phyloP scores from a whole-genome alignment of 2,888 invertebrate species.

The Eueremaeus valkanovi region DNA sequence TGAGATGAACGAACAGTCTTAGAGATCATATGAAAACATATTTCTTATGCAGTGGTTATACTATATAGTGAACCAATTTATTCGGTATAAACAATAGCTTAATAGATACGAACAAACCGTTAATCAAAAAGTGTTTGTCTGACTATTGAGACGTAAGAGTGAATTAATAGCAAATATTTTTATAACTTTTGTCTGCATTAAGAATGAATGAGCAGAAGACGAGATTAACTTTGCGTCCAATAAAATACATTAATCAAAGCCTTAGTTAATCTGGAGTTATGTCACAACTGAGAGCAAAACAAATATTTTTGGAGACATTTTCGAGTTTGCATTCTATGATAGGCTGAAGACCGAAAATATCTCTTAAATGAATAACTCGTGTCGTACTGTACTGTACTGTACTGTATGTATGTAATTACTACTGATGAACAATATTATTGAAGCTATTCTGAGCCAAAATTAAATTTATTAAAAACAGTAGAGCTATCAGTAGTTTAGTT shows the following conservation, averaged over 20 bases:
- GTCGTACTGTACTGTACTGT: too few relatives aligned
- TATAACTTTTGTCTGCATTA: not conserved
- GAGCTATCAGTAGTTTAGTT: too few relatives aligned
- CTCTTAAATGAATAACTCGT: not conserved
- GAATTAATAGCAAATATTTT: not conserved
- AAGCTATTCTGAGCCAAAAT: too few relatives aligned
- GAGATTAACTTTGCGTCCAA: slow-evolving; percentile 10
- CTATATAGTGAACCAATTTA: not conserved
- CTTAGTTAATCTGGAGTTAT: not conserved
- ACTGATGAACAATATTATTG: too few relatives aligned
- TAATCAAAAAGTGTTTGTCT: not conserved
- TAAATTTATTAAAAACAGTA: too few relatives aligned
- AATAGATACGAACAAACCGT: not conserved
- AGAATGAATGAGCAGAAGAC: not conserved
- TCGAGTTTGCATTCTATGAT: not conserved
- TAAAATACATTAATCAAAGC: not conserved
- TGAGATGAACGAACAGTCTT: not conserved
- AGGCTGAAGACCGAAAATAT: not conserved
- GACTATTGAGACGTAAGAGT: not conserved
- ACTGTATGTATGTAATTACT: too few relatives aligned
- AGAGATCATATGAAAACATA: not conserved
- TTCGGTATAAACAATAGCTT: not conserved
- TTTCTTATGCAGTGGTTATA: not conserved
- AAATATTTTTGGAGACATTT: slow-evolving; percentile 10
- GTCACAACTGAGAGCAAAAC: not conserved